Conservation (phyloP, 2,888 invertebrate genomes). For the Cryptus viduatorius region DNA sequence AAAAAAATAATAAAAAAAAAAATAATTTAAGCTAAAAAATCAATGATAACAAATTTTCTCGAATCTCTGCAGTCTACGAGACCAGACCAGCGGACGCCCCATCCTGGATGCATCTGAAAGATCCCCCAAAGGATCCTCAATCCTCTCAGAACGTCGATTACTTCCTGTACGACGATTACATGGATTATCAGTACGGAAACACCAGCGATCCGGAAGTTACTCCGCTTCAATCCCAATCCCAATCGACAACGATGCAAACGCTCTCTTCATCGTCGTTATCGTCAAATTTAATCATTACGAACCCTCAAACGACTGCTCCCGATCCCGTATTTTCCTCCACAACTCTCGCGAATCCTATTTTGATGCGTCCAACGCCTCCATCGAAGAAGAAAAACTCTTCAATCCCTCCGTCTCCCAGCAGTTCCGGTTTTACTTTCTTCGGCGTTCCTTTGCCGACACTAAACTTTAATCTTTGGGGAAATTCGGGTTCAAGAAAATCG, state of each 20-base stretch:
- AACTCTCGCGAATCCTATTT: constrained; percentile 38
- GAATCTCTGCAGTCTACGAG: constrained; percentile 41
- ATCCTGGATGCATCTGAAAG: constrained; percentile 87
- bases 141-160: constrained; percentile 87
- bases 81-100: constrained; percentile 86
- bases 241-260: constrained; percentile 55
- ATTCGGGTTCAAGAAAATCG: constrained; percentile 81
- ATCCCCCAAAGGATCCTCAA: constrained; percentile 85
- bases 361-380: constrained; percentile 83
- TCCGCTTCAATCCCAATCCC: constrained; percentile 29
- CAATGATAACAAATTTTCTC: no score
- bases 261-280: constrained; percentile 19
- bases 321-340: constrained; percentile 41
- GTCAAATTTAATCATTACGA: constrained; percentile 86
- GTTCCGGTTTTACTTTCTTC: constrained; percentile 92
- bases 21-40: not conserved
- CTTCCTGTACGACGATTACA: constrained; percentile 91
- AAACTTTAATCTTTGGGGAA: constrained; percentile 89
- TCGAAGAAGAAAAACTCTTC: constrained; percentile 77
- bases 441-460: constrained; percentile 92
- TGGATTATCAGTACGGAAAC: constrained; percentile 91
- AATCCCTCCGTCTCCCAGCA: constrained; percentile 86
- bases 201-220: constrained; percentile 83
- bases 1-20: not conserved
- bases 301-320: constrained; percentile 80